Evolutionary conservation across 1,140 invertebrate species (phyloP).

Genomic region (Zaprionus inermis): DNA sequence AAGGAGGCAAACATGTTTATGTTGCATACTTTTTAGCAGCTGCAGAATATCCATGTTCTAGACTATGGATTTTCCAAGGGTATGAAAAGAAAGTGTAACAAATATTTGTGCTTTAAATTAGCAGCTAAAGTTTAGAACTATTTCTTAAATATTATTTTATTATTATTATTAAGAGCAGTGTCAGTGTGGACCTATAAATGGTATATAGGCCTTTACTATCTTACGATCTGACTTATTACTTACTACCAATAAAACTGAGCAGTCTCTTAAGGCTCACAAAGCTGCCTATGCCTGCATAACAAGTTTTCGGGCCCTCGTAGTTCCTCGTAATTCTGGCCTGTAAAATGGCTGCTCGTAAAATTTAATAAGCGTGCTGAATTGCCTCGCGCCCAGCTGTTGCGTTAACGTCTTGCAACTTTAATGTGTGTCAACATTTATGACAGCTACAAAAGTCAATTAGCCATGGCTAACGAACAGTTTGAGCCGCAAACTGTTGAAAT

Average conservation of each 20-base stretch:
- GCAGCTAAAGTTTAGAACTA: too few species aligned
- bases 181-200: too few species aligned
- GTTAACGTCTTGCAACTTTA: constrained; percentile 33
- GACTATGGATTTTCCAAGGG: too few species aligned
- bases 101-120: too few species aligned
- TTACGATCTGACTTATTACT: background rate
- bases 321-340: constrained; percentile 28
- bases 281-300: background rate
- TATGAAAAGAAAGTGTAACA: background rate
- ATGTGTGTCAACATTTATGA: constrained; percentile 70
- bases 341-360: constrained; percentile 58
- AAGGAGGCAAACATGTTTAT: too few species aligned
- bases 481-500: constrained; percentile 9
- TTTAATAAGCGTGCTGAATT: constrained; percentile 56
- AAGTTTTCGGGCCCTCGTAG: background rate
- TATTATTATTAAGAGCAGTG: too few species aligned
- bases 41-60: too few species aligned
- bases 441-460: constrained; percentile 73
- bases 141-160: too few species aligned
- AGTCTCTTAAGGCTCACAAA: background rate
- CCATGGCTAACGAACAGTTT: constrained; percentile 32
- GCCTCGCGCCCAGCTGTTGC: constrained; percentile 53
- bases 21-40: too few species aligned
- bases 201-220: background rate
- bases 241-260: background rate